Conservation (phyloP, 2,113 vertebrate genomes). For the Malurus alboscapulatus region DNA sequence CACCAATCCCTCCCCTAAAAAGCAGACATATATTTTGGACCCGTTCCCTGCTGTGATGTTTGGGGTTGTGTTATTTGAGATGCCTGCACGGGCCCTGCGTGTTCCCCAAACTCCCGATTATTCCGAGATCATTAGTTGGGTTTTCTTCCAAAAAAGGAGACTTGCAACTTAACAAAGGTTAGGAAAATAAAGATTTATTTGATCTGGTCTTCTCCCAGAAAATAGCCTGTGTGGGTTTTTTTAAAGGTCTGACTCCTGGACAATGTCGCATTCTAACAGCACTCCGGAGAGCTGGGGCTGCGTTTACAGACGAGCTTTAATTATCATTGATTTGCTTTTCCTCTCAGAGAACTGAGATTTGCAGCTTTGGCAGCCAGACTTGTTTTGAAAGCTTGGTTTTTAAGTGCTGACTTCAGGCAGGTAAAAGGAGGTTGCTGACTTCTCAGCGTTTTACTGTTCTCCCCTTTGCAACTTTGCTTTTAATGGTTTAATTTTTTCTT, state of each 20-base stretch:
- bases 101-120: not conserved
- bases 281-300: constrained; percentile 61
- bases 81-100: not conserved
- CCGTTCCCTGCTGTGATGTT: not conserved
- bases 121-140: not conserved
- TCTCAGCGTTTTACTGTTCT: not conserved
- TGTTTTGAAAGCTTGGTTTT: constrained; percentile 53
- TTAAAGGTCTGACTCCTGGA: constrained; percentile 71
- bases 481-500: not conserved
- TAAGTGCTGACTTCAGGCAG: constrained; percentile 8
- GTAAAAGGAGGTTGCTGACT: not conserved
- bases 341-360: constrained; percentile 62
- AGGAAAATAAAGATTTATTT: constrained; percentile 63
- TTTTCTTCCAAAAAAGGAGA: constrained; percentile 64
- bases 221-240: constrained; percentile 47
- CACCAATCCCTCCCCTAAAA: not conserved
- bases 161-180: constrained; percentile 52
- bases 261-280: constrained; percentile 63
- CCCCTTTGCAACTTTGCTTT: not conserved
- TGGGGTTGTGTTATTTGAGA: not conserved
- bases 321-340: constrained; percentile 76
- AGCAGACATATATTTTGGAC: constrained; percentile 42
- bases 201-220: constrained; percentile 59
- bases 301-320: constrained; percentile 73
- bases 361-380: constrained; percentile 32